Conservation (phyloP, 2,113 vertebrate genomes). For the Hippocampus zosterae region DNA sequence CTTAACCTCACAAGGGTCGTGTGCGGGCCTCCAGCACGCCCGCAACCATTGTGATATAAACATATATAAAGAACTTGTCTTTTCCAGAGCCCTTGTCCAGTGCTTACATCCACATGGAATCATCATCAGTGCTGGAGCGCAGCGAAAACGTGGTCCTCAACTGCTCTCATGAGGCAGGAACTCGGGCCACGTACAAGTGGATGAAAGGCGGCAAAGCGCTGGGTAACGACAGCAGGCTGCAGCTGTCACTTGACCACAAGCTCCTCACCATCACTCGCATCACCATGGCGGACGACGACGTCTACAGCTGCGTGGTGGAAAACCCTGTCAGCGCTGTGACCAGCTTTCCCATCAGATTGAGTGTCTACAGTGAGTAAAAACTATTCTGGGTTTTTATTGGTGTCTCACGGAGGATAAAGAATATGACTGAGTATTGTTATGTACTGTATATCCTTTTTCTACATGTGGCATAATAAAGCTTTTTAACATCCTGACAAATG, state of each 20-base stretch:
- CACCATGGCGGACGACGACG: conserved; percentile 83
- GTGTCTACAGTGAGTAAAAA: conserved; percentile 84
- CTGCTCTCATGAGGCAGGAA: conserved; percentile 89
- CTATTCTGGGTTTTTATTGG: neutral
- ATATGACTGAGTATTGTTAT: neutral
- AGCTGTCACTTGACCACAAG: conserved; percentile 85
- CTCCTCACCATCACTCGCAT: conserved; percentile 86
- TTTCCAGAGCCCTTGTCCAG: conserved; percentile 82
- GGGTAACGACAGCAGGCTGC: conserved; percentile 81
- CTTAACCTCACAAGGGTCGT: no score
- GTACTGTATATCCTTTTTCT: neutral
- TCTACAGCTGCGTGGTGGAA: conserved; percentile 87
- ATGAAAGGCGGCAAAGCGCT: conserved; percentile 84
- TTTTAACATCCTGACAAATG: no score
- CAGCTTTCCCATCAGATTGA: conserved; percentile 81
- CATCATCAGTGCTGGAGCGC: conserved; percentile 86
- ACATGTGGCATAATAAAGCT: neutral
- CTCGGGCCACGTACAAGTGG: conserved; percentile 88
- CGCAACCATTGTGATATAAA: no score
- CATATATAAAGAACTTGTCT: neutral
- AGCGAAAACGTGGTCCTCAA: conserved; percentile 85
- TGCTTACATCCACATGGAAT: conserved; percentile 78
- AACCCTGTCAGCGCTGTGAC: conserved; percentile 85
- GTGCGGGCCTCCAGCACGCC: no score
- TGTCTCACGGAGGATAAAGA: no score